Conservation (phyloP, 2,113 vertebrate species). For the Campylomormyrus tamandua region DNA sequence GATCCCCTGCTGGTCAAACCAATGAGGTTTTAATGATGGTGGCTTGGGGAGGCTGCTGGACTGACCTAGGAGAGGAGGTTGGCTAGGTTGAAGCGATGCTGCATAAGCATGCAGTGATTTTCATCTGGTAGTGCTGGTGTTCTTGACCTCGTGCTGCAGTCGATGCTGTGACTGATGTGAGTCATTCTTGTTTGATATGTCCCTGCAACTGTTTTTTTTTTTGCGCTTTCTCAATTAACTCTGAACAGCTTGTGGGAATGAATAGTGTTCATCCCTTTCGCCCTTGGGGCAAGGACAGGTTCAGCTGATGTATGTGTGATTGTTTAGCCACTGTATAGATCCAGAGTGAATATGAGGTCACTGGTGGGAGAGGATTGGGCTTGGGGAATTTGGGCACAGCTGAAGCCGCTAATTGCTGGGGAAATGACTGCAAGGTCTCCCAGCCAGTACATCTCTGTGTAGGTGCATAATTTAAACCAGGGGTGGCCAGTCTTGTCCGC, state of each 20-base stretch:
- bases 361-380: not conserved
- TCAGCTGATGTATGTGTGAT: not conserved
- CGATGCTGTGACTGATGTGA: not conserved
- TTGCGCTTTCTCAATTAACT: constrained; percentile 14
- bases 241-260: not conserved
- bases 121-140: not conserved
- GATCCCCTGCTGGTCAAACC: not conserved
- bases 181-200: not conserved
- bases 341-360: not conserved
- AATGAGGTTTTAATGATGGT: not conserved
- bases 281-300: constrained; percentile 1
- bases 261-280: not conserved
- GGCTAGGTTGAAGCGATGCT: not conserved
- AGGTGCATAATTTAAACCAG: not conserved
- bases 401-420: not conserved
- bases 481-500: too few species aligned
- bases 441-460: not conserved
- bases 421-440: not conserved
- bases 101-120: not conserved
- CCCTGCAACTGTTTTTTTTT: not conserved
- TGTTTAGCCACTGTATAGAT: not conserved
- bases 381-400: not conserved
- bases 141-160: not conserved
- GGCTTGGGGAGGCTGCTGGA: not conserved
- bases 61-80: not conserved